Evolutionary conservation across 2,888 invertebrate genomes (phyloP).

Genomic region (Monochamus alternatus): DNA sequence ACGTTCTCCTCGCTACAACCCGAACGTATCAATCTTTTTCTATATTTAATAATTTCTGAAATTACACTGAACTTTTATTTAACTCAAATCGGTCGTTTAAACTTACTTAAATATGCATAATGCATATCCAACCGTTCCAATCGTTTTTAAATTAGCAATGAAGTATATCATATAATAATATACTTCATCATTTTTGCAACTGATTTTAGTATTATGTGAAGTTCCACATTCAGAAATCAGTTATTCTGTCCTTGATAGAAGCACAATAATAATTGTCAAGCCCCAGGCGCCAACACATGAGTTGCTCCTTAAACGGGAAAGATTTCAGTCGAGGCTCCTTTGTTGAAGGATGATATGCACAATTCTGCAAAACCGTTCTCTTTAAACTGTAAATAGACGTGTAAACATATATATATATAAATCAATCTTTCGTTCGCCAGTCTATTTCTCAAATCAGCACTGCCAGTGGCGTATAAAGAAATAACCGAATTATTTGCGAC

Average conservation of each 20-base stretch:
- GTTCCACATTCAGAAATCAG: neutral
- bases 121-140: too few species aligned
- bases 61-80: too few species aligned
- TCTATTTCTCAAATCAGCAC: constrained; percentile 13
- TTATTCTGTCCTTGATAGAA: constrained; percentile 7
- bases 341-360: constrained; percentile 57
- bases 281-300: neutral
- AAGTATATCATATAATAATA: neutral
- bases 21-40: too few species aligned
- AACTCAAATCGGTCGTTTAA: too few species aligned
- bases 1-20: too few species aligned
- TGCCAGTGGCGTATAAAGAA: constrained; percentile 22
- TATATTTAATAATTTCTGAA: too few species aligned
- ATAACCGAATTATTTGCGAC: too few species aligned
- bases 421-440: constrained; percentile 57
- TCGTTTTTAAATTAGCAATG: too few species aligned
- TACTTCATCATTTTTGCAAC: neutral
- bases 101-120: too few species aligned
- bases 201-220: too few species aligned
- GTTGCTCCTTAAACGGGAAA: constrained; percentile 21
- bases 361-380: constrained; percentile 59
- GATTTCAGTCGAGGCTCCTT: constrained; percentile 9
- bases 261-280: constrained; percentile 24
- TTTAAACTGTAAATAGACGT: constrained; percentile 65
- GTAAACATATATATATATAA: constrained; percentile 64